Percentiles rank a stretch among this genome's conserved stretches.
Conservation (phyloP, 35 echinoderm and acorn worm genomes). For the Apostichopus californicus region DNA sequence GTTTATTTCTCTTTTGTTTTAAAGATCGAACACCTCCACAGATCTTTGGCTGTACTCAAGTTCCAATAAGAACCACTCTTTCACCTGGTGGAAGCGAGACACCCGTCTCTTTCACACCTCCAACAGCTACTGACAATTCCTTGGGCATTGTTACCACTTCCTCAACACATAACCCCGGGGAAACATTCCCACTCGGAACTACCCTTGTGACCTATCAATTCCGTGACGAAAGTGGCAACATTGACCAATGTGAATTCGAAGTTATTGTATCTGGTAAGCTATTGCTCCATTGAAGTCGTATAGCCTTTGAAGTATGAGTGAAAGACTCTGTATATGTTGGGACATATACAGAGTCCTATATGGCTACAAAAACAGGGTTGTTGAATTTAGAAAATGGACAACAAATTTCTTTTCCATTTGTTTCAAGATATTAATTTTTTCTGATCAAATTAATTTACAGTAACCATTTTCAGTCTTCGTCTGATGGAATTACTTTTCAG, state of each 20-base stretch:
- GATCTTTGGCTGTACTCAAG: not conserved
- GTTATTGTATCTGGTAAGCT: slow-evolving; percentile 8
- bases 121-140: slow-evolving; percentile 38
- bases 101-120: not conserved
- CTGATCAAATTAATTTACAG: no score
- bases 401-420: no score
- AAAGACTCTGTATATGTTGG: no score
- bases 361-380: no score
- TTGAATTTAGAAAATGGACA: no score
- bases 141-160: not conserved
- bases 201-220: slow-evolving; percentile 9
- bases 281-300: no score
- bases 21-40: slow-evolving; percentile 12
- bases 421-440: no score
- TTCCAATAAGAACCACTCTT: not conserved
- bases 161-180: slow-evolving; percentile 30
- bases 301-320: no score
- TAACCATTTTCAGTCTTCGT: no score
- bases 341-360: no score
- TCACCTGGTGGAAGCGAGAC: not conserved
- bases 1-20: not conserved
- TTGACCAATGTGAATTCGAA: not conserved
- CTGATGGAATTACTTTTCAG: no score
- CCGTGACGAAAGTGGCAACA: slow-evolving; percentile 22
- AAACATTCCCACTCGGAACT: not conserved